Percentiles rank a stretch among this genome's conserved stretches.
Evolutionary conservation across 2,797 vertebrate genomes (phyloP).

Genomic region (Fundulus diaphanus): DNA sequence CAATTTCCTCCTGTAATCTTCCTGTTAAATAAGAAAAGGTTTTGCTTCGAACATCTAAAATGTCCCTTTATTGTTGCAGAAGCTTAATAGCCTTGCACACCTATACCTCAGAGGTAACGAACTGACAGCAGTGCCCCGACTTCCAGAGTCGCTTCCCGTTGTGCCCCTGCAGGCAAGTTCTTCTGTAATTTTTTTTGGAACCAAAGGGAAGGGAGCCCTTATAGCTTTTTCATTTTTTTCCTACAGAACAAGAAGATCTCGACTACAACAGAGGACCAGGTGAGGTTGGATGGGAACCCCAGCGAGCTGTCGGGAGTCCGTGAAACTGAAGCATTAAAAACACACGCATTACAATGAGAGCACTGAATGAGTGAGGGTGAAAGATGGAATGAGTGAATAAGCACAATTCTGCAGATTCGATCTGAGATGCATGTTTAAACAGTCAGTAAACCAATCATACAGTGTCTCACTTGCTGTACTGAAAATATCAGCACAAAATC

Average conservation of each 20-base stretch:
- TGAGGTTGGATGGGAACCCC: slow-evolving; percentile 92
- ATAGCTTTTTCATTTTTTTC: slow-evolving; percentile 1
- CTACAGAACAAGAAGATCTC: slow-evolving; percentile 92
- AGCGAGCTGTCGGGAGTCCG: slow-evolving; percentile 86
- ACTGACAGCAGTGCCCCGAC: slow-evolving; percentile 77
- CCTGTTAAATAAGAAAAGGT: slow-evolving; percentile 2
- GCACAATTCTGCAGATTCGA: slow-evolving; percentile 5
- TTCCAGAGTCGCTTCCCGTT: slow-evolving; percentile 83
- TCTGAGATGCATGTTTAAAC: slow-evolving; percentile 44
- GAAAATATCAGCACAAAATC: slow-evolving; percentile 14
- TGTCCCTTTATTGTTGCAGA: slow-evolving; percentile 75
- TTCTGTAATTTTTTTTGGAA: not conserved
- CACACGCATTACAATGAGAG: not conserved
- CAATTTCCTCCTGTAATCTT: not conserved
- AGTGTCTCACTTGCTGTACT: not conserved
- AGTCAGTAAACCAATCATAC: slow-evolving; percentile 14
- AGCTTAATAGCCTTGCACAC: slow-evolving; percentile 86
- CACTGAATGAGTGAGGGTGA: slow-evolving; percentile 16
- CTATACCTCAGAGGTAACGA: slow-evolving; percentile 91
- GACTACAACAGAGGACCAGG: slow-evolving; percentile 86
- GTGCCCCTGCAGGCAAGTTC: slow-evolving; percentile 89
- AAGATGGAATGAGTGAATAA: not conserved
- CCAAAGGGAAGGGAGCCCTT: not conserved
- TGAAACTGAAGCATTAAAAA: slow-evolving; percentile 80
- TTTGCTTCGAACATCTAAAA: not conserved